Evolutionary conservation across 2,113 vertebrate species (phyloP).

Genomic region (Steatornis caripensis): DNA sequence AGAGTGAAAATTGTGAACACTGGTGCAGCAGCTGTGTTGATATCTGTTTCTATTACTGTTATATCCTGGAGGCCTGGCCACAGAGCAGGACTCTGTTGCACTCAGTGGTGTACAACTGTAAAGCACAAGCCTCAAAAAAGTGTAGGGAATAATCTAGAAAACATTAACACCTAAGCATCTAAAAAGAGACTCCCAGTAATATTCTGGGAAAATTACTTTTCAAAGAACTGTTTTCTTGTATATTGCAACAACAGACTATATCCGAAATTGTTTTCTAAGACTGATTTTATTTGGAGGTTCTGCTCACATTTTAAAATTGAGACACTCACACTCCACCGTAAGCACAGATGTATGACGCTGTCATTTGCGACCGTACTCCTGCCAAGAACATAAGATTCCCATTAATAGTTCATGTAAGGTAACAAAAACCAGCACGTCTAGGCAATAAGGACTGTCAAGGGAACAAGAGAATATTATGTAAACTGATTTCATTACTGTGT

Average conservation of each 20-base stretch:
- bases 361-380: constrained; percentile 64
- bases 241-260: neutral
- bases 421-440: constrained; percentile 57
- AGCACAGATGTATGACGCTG: constrained; percentile 63
- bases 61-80: neutral
- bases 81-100: neutral
- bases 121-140: neutral
- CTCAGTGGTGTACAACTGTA: neutral
- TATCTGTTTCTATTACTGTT: neutral
- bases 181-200: neutral
- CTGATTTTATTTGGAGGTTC: neutral
- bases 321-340: constrained; percentile 23
- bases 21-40: neutral
- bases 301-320: neutral
- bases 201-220: neutral
- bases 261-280: neutral
- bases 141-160: neutral
- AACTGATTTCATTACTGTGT: constrained; percentile 57
- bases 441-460: constrained; percentile 40
- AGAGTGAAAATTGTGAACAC: neutral
- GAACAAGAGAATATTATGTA: constrained; percentile 49
- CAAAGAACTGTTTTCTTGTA: neutral
- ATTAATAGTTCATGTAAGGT: constrained; percentile 75
- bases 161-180: neutral
- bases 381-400: constrained; percentile 72